These are phyloP conservation scores for Chesias legatella DNA, from an alignment of 2,888 invertebrate species.

Conservation along the genomic window DNA sequence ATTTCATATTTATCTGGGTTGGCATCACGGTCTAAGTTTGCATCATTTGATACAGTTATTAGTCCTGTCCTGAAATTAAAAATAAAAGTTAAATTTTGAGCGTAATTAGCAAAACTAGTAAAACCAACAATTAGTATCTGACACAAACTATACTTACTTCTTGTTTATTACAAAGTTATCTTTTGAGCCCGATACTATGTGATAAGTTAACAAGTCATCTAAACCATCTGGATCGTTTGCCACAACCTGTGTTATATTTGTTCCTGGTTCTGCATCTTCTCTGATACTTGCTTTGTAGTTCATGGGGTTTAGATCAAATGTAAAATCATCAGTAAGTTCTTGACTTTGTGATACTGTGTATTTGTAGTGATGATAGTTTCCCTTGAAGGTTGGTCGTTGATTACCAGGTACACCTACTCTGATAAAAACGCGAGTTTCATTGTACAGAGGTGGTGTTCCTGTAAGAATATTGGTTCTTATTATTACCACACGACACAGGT, in stretches of 20 bases:
- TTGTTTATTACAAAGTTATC: slow-evolving; percentile 89
- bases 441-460: slow-evolving; percentile 83
- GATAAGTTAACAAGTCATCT: slow-evolving; percentile 84
- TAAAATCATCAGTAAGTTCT: slow-evolving; percentile 60
- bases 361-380: slow-evolving; percentile 83
- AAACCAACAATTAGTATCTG: background rate
- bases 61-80: slow-evolving; percentile 79
- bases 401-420: slow-evolving; percentile 90
- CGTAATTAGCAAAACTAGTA: no score
- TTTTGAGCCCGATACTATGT: slow-evolving; percentile 86
- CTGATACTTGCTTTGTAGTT: slow-evolving; percentile 85
- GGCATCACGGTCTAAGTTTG: slow-evolving; percentile 84
- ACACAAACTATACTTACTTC: slow-evolving; percentile 66
- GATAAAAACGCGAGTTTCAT: slow-evolving; percentile 84
- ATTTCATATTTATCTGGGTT: slow-evolving; percentile 85
- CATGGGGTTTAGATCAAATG: slow-evolving; percentile 83
- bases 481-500: no score
- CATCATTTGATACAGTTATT: slow-evolving; percentile 86
- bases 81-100: background rate
- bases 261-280: slow-evolving; percentile 85
- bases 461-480: slow-evolving; percentile 11
- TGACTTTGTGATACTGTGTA: slow-evolving; percentile 53
- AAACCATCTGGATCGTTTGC: slow-evolving; percentile 91
- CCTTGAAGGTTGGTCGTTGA: slow-evolving; percentile 89
- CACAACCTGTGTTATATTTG: slow-evolving; percentile 84